phyloP scores from a whole-genome alignment of 2,888 invertebrate genomes.

The Oscheius myriophilus region DNA sequence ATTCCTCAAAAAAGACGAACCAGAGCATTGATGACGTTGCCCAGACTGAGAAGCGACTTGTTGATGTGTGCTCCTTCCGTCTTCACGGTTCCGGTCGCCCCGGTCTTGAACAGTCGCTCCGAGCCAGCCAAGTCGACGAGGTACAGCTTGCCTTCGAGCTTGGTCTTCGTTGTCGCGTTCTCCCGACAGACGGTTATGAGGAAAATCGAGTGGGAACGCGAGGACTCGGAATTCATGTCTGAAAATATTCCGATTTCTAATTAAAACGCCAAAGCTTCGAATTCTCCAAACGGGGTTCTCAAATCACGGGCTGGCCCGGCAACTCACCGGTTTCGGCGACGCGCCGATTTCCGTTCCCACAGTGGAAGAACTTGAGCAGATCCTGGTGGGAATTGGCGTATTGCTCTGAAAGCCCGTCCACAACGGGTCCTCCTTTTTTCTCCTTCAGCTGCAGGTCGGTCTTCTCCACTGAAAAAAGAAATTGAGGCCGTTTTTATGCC shows the following conservation, averaged over 20 bases:
- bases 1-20: no score
- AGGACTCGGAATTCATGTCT: constrained; percentile 99
- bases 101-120: constrained; percentile 99
- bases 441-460: constrained; percentile 99
- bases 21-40: constrained; percentile 97
- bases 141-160: constrained; percentile 96
- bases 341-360: constrained; percentile 98
- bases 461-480: constrained; percentile 89
- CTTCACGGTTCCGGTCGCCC: constrained; percentile 96
- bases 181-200: constrained; percentile 99
- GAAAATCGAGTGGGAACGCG: constrained; percentile 98
- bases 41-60: constrained; percentile 96
- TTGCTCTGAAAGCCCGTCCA: constrained; percentile 97
- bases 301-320: no score
- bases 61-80: constrained; percentile 99
- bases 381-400: constrained; percentile 99
- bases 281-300: neutral
- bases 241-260: constrained; percentile 42
- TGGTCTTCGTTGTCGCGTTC: constrained; percentile 98
- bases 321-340: constrained; percentile 95
- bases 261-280: neutral
- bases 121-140: constrained; percentile 99
- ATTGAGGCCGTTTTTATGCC: no score
- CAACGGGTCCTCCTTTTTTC: constrained; percentile 98
- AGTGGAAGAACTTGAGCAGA: constrained; percentile 98